Evolutionary conservation across 2,113 vertebrate species (phyloP), one percentile per base, ranked within the genome.

Genomic region (Apteryx owenii): DNA sequence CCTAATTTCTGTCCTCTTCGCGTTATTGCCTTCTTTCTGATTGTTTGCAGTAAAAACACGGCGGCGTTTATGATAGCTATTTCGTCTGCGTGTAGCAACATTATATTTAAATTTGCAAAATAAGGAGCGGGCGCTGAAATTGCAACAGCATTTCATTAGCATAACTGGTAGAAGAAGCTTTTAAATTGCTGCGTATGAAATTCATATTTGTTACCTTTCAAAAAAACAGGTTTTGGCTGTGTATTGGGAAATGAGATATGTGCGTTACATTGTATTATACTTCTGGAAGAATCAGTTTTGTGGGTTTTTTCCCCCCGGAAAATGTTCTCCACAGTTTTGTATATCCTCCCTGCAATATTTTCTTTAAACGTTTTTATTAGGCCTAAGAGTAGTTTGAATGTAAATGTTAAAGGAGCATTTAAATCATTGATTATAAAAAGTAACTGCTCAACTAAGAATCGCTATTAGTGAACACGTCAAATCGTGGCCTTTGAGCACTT

Each of bases 1-100:
- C 0, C 0, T 58, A 2, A 5, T 76, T 85, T 56, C 50, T 2
- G 2, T 65, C 28, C 7, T 8, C 1, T 1, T 31, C 25, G 4
- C 7, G 0, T 75, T 42, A 25, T 25, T 51, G 36, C 7, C 0
- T 81, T 61, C 9, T 25, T 61, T 61, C 38, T 7, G 10, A 18
- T 79, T 36, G 56, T 60, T 88, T 79, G 53, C 21, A 13, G 46
- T 29, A 29, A 46, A 53, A 75, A 31, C 31, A 46, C 42, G 56
- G 71, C 18, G 6, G 10, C 10, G 61, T 66, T 79, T 68, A 8
- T 38, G 28, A 42, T 4, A 58, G 15, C 48, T 2, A 6, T 53
- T 81, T 81, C 22, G 10, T 38, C 26, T 44, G 14, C 5, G 1
- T 9, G 3, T n/a, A 22, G 44, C 22, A 40, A 23, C 28, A 50